A percentile compares a stretch with the other conserved stretches of the same genome.
These are phyloP conservation scores for Athrips mouffetella DNA, from an alignment of 2,888 invertebrate genomes.

Conservation along the genomic window DNA sequence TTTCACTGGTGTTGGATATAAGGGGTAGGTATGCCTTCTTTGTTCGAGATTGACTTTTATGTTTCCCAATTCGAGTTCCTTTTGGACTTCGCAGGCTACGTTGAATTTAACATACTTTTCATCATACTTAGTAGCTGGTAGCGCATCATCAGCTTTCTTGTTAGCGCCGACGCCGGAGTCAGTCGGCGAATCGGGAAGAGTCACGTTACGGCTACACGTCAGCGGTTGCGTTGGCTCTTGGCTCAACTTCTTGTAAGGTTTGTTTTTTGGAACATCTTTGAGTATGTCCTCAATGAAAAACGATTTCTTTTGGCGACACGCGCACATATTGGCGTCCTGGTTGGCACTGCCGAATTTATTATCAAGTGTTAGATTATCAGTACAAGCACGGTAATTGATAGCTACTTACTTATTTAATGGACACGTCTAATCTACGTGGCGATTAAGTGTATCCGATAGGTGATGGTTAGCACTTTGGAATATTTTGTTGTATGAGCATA, in stretches of 20 bases:
- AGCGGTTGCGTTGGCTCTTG: conserved; percentile 47
- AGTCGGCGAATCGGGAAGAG: not conserved
- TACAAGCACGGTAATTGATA: conserved; percentile 65
- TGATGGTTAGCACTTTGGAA: conserved; percentile 20
- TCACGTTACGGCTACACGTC: conserved; percentile 31
- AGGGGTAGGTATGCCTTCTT: conserved; percentile 58
- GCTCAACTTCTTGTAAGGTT: conserved; percentile 46
- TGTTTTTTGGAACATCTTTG: conserved; percentile 45
- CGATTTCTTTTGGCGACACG: conserved; percentile 63
- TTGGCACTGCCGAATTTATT: conserved; percentile 63
- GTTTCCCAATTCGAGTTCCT: conserved; percentile 41
- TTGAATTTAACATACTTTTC: conserved; percentile 38
- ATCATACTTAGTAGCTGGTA: not conserved
- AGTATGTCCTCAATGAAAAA: conserved; percentile 69
- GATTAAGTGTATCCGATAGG: conserved; percentile 34
- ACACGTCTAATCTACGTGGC: conserved; percentile 56
- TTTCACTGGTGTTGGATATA: conserved; percentile 61
- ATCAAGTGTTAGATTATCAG: conserved; percentile 53
- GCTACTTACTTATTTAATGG: conserved; percentile 73
- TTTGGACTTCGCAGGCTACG: conserved; percentile 42
- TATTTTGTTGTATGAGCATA: conserved; percentile 19
- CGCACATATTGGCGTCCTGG: conserved; percentile 59
- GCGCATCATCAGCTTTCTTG: conserved; percentile 14
- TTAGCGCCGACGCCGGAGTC: not conserved
- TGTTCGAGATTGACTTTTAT: conserved; percentile 44